Base-by-base conservation (phyloP, 2,797 vertebrate genomes). In the Molossus alvarezi region DNA sequence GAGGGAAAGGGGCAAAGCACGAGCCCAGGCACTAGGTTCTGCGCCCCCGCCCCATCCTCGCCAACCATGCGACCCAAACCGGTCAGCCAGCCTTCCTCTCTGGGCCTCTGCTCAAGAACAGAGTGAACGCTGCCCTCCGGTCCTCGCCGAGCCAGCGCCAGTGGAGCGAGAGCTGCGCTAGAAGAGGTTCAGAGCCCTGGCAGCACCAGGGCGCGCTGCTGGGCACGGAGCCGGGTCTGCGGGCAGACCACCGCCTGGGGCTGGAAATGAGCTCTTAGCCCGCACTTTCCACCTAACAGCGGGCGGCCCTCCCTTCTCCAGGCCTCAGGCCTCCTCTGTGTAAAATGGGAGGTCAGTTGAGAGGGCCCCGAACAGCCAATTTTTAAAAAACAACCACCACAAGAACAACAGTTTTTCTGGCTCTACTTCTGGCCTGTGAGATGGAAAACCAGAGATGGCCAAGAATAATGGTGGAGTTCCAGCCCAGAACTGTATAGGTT, bases 261-360 rank as follows among this genome's bases (percentile, higher is more conserved):
- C 76, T 41, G 41, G 55, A 79, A 62, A 58, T 48, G 67, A 45
- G 57, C 27, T 75, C n/a, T 17, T 9, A 23, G 17, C 83, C 62
- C 23, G 82, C 55, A 23, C 65, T 8, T 25, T 6, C 48, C 65
- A 37, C 48, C 29, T 11, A 55, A 17, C 13, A 4, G 45, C 4
- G 10, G 18, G 75, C 17, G 73, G 76, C 15, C n/a, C 20, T 67
- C 17, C 27, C 58, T 91, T 55, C 58, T n/a, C 91, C 6, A 53
- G 90, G 65, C 77, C 85, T 88, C 1, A 1, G 27, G 15, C 76
- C 69, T 92, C 81, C 67, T 80, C 65, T 71, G 0, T 33, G 60
- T 95, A 64, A 73, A 89, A 92, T 88, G 81, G 76, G 48, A 80
- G 57, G 88, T 83, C 88, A n/a, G 12, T 17, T 45, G 60, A 60